Base-by-base conservation (phyloP, 1,140 invertebrate species). In the Antheraea mylitta region DNA sequence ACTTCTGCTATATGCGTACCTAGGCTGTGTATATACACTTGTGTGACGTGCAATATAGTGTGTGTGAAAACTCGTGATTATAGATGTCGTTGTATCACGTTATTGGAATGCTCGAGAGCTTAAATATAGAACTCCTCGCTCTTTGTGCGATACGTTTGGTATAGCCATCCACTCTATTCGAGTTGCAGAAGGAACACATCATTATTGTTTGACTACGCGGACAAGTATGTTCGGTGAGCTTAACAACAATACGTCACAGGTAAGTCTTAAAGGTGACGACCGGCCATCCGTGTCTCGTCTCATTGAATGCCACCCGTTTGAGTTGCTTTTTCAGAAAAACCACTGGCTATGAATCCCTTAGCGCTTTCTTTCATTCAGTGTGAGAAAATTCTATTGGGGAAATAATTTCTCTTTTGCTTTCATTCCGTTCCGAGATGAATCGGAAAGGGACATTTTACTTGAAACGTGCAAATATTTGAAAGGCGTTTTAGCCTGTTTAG, bases 301-400 rank as follows among this genome's bases (percentile, higher is more conserved):
- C 69, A 22, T 37, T 81, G 73, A 82, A 82, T 77, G 60, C 74
- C 71, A 68, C 69, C 69, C 79, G 74, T 84, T 80, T 77, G 76
- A 85, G 78, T 78, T 73, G 70, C 76, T 83, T 83, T 85, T 82
- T 85, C 80, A 84, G 76, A 82, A 78, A 83, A 85, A 79, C 79
- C 83, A 81, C 79, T 80, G 76, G 73, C 74, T 79, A 78, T 81
- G 78, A 80, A 82, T 79, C 77, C 83, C 74, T 77, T 72, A 69
- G 77, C 75, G 73, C 45, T 74, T 79, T 78, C 76, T 74, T 79
- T 80, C 66, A 71, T 72, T 77, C 71, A 69, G 75, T 75, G 78
- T 75, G 79, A 79, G 76, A 79, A 83, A 84, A 85, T 84, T 85
- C 83, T 83, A 87, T 83, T 79, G 79, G 71, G 66, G 76, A 85